phyloP scores from a whole-genome alignment of 2,888 invertebrate genomes.

The Lucinisca nassula region DNA sequence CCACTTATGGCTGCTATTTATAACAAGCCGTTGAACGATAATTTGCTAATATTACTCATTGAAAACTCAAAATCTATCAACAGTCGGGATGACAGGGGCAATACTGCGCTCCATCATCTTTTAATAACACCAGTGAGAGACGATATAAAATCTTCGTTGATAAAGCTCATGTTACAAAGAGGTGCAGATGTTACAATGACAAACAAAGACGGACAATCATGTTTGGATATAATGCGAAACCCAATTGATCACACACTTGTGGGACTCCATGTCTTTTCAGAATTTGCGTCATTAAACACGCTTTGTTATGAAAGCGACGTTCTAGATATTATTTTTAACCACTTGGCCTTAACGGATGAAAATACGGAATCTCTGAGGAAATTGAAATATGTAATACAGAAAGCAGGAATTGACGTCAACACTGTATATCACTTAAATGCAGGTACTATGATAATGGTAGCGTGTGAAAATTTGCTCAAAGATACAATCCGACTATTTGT shows the following conservation, averaged over 20 bases:
- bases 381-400: not conserved
- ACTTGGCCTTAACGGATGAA: not conserved
- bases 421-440: not conserved
- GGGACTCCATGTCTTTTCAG: not conserved
- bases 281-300: not conserved
- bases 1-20: not conserved
- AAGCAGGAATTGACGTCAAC: not conserved
- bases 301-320: not conserved
- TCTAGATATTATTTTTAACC: not conserved
- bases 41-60: not conserved
- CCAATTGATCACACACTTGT: not conserved
- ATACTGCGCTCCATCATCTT: not conserved
- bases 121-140: not conserved
- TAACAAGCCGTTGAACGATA: not conserved
- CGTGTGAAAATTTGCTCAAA: not conserved
- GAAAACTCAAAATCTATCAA: not conserved
- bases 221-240: not conserved
- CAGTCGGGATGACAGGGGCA: not conserved
- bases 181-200: not conserved
- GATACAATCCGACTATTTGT: not conserved
- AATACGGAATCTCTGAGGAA: not conserved
- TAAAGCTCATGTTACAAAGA: not conserved
- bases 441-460: not conserved
- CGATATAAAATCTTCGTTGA: not conserved
- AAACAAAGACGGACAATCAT: not conserved